These are phyloP conservation scores for Gibbula magus DNA, from an alignment of 2,888 invertebrate species.

Conservation along the genomic window DNA sequence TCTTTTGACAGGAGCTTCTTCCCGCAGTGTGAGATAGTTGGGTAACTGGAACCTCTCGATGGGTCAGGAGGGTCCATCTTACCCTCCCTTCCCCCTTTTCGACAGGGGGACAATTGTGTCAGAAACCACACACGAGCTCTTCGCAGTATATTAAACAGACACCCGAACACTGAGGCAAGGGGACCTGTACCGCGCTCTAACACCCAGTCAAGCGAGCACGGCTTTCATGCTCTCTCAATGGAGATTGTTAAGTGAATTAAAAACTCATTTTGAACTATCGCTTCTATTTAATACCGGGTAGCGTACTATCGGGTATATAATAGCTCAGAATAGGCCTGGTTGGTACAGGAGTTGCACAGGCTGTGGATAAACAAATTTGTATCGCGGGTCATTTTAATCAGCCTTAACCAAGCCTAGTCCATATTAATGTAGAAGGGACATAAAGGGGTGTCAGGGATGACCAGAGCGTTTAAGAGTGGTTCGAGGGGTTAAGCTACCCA, in stretches of 20 bases:
- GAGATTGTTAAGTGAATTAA: conserved; percentile 49
- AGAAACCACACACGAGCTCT: conserved; percentile 10
- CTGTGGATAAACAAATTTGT: conserved; percentile 9
- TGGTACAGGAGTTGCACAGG: neutral
- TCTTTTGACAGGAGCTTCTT: neutral
- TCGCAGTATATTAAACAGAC: conserved; percentile 15
- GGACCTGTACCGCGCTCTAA: conserved; percentile 24
- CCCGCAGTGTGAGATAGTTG: neutral
- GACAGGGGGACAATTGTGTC: neutral
- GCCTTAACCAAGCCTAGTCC: neutral
- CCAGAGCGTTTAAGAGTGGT: neutral
- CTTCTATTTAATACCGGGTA: conserved; percentile 8
- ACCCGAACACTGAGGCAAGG: neutral
- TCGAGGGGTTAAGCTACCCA: neutral
- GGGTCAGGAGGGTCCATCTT: neutral
- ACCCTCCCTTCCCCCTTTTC: neutral
- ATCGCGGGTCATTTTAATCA: conserved; percentile 22
- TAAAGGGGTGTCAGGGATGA: neutral
- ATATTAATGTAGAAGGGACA: neutral
- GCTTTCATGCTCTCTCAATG: conserved; percentile 36
- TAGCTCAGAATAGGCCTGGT: neutral
- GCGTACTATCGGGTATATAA: conserved; percentile 9
- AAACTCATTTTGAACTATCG: conserved; percentile 45
- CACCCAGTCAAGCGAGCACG: conserved; percentile 33
- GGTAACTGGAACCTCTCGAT: neutral